Evolutionary conservation across 2,113 vertebrate species (phyloP).

Genomic region (Erinaceus europaeus): DNA sequence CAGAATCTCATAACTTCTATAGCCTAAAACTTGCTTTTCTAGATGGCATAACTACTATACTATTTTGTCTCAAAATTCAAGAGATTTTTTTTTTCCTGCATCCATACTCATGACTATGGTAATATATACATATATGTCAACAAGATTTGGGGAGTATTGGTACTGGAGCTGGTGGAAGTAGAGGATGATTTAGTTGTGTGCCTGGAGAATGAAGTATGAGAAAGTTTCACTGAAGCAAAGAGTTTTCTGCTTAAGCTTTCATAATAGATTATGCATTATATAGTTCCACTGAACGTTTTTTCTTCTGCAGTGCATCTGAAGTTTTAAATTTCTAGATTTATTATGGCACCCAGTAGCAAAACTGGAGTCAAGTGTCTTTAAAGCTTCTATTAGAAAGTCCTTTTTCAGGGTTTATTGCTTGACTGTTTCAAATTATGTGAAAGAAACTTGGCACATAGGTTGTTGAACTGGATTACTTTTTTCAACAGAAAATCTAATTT

Average conservation of each 20-base stretch:
- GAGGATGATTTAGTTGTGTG: not conserved
- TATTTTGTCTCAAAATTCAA: not conserved
- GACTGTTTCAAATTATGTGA: slow-evolving; percentile 71
- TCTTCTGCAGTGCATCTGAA: slow-evolving; percentile 39
- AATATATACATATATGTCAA: not conserved
- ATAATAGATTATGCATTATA: slow-evolving; percentile 38
- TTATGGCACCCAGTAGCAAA: slow-evolving; percentile 67
- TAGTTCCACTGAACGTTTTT: slow-evolving; percentile 29
- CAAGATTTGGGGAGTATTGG: not conserved
- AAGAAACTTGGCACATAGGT: slow-evolving; percentile 63
- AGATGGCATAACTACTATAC: too few relatives aligned
- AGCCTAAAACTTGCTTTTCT: not conserved
- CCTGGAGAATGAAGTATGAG: slow-evolving; percentile 24
- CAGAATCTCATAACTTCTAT: not conserved
- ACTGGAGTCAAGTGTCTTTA: slow-evolving; percentile 56
- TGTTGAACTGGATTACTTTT: slow-evolving; percentile 70
- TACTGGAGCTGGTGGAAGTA: not conserved
- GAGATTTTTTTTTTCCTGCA: not conserved
- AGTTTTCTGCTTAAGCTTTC: slow-evolving; percentile 39
- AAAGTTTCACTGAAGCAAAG: slow-evolving; percentile 24
- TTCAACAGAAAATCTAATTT: slow-evolving; percentile 69
- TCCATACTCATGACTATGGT: not conserved
- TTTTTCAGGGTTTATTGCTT: slow-evolving; percentile 69
- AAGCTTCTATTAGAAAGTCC: slow-evolving; percentile 60
- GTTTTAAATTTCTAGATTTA: slow-evolving; percentile 67